Percentiles rank a stretch among this genome's conserved stretches.
Conservation (phyloP, 2,888 invertebrate species). For the Hoplodrina blanda region DNA sequence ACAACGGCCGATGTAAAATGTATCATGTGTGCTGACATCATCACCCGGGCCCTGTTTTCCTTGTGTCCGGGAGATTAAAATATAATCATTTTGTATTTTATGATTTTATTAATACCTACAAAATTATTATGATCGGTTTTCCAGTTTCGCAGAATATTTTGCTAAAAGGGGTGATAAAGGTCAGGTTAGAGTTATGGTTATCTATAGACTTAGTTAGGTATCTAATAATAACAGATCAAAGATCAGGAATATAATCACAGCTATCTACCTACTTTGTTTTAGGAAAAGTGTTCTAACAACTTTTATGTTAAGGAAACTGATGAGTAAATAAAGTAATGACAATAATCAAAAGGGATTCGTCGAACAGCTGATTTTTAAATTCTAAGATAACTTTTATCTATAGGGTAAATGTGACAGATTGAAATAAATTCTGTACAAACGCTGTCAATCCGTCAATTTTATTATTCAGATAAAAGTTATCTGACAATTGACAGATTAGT, state of each 20-base stretch:
- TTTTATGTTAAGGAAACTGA: not conserved
- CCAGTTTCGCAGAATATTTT: not conserved
- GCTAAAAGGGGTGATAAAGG: not conserved
- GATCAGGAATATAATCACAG: not conserved
- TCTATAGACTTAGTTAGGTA: not conserved
- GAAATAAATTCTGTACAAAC: not conserved
- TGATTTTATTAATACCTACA: not conserved
- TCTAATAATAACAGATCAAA: not conserved
- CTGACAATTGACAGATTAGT: no score
- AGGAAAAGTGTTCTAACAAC: not conserved
- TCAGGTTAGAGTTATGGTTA: not conserved
- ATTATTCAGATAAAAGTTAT: no score
- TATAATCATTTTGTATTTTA: constrained; percentile 14
- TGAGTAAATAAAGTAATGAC: not conserved
- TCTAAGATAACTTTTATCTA: not conserved
- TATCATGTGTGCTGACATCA: constrained; percentile 31
- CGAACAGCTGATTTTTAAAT: not conserved
- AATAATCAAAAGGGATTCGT: not conserved
- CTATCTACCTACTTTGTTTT: constrained; percentile 1
- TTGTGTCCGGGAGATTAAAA: constrained; percentile 36
- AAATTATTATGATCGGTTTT: constrained; percentile 1
- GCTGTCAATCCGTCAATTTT: not conserved
- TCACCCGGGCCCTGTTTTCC: constrained; percentile 39
- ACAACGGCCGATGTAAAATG: constrained; percentile 4
- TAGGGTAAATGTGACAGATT: not conserved